A percentile compares a stretch with the other conserved stretches of the same genome.
Evolutionary conservation across 2,113 vertebrate genomes (phyloP).

Genomic region (Craseonycteris thonglongyai): DNA sequence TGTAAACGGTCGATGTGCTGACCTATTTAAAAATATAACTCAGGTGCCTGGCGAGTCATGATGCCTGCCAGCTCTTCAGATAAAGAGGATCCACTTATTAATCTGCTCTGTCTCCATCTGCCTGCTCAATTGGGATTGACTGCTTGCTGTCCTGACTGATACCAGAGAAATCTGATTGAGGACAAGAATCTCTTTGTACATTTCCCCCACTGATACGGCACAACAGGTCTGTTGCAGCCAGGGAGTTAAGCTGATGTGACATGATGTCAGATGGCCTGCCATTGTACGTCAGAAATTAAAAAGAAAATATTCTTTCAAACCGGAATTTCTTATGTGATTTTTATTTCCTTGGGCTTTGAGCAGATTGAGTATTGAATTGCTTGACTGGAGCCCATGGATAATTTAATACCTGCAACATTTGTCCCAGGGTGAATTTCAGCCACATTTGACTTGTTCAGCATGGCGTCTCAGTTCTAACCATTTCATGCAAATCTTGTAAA

Average conservation of each 20-base stretch:
- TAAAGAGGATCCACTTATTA: constrained; percentile 76
- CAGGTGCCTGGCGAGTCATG: constrained; percentile 75
- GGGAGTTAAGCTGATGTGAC: constrained; percentile 66
- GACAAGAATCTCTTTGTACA: constrained; percentile 62
- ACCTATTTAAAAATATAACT: constrained; percentile 81
- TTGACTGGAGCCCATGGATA: constrained; percentile 70
- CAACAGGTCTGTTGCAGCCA: constrained; percentile 48
- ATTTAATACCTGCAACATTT: constrained; percentile 71
- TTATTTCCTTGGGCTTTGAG: constrained; percentile 71
- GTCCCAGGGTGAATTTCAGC: constrained; percentile 71
- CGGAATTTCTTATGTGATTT: constrained; percentile 72
- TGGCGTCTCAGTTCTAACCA: constrained; percentile 58
- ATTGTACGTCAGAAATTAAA: constrained; percentile 73
- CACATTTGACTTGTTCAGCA: constrained; percentile 74
- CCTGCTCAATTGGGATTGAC: constrained; percentile 80
- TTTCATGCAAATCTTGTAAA: constrained; percentile 77
- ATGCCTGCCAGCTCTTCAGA: constrained; percentile 72
- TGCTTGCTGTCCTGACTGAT: constrained; percentile 69
- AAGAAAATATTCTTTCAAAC: constrained; percentile 72
- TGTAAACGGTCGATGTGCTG: constrained; percentile 71
- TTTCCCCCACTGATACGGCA: constrained; percentile 23
- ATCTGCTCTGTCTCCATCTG: constrained; percentile 71
- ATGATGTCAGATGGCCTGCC: constrained; percentile 68
- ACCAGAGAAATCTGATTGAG: constrained; percentile 65
- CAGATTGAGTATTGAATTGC: constrained; percentile 74